Conservation (phyloP, 2,113 vertebrate species). For the Marmota monax region DNA sequence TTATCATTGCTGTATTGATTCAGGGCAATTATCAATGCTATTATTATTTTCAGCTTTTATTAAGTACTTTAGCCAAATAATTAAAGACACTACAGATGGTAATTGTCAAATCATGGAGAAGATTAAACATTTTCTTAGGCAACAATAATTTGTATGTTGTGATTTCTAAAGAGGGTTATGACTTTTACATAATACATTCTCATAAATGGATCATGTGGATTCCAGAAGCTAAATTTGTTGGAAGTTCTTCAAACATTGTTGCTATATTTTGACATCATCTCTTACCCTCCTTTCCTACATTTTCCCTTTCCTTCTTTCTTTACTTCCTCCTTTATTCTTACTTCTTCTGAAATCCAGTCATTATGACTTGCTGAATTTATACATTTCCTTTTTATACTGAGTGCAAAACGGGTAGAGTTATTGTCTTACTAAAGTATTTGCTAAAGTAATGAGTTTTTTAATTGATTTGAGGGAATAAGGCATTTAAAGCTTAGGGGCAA, state of each 20-base stretch:
- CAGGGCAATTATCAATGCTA: background rate
- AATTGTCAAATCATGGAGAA: background rate
- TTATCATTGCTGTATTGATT: background rate
- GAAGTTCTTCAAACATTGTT: background rate
- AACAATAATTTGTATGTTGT: background rate
- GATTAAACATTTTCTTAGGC: background rate
- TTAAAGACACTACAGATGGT: background rate
- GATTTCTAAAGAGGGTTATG: background rate
- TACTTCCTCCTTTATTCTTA: background rate
- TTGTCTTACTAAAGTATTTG: constrained; percentile 48
- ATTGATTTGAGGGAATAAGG: constrained; percentile 37
- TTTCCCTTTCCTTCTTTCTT: background rate
- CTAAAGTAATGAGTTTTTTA: constrained; percentile 64
- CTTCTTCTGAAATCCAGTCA: background rate
- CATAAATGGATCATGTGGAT: background rate
- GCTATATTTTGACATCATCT: background rate
- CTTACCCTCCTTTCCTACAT: background rate
- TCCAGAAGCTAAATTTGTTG: background rate
- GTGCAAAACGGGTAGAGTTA: background rate
- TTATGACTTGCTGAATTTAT: background rate
- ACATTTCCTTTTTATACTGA: background rate
- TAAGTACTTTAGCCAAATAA: background rate
- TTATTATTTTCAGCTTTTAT: background rate
- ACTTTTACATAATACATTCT: background rate
- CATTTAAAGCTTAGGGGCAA: constrained; percentile 51